phyloP scores from a whole-genome alignment of 2,113 vertebrate species.

The Malurus cyaneus region DNA sequence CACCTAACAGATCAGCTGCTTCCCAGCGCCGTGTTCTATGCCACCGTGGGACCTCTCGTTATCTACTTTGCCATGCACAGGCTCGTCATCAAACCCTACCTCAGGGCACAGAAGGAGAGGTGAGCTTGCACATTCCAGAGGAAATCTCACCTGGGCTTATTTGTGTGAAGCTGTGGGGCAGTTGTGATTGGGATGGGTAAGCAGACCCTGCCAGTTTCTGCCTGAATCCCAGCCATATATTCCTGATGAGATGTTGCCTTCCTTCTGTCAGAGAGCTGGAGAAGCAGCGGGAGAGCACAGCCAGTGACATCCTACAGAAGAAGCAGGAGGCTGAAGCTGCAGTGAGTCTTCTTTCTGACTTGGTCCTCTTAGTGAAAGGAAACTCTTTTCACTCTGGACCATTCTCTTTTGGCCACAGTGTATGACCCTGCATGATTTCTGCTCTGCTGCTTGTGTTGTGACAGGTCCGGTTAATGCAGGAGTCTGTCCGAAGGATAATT shows the following conservation, averaged over 20 bases:
- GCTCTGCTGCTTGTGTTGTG: background rate
- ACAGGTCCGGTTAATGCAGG: constrained; percentile 96
- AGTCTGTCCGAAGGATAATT: constrained; percentile 94
- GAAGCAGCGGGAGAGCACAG: constrained; percentile 88
- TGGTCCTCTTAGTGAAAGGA: background rate
- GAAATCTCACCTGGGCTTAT: background rate
- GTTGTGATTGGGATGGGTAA: background rate
- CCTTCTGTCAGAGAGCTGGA: constrained; percentile 86
- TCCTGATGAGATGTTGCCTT: background rate
- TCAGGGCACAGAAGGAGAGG: constrained; percentile 92
- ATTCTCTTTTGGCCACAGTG: background rate
- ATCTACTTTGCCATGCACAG: constrained; percentile 91
- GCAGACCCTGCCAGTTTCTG: background rate
- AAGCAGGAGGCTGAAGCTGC: constrained; percentile 95
- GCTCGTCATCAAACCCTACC: constrained; percentile 92
- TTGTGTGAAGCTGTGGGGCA: background rate
- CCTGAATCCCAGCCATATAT: background rate
- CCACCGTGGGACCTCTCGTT: constrained; percentile 92
- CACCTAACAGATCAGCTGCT: constrained; percentile 97
- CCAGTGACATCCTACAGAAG: constrained; percentile 87
- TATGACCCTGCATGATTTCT: background rate
- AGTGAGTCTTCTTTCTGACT: constrained; percentile 73
- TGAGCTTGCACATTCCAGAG: constrained; percentile 69
- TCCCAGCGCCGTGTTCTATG: constrained; percentile 95
- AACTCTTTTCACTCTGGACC: background rate